These are phyloP conservation scores for Hyposoter dolosus DNA, from an alignment of 2,888 invertebrate genomes.

Conservation along the genomic window DNA sequence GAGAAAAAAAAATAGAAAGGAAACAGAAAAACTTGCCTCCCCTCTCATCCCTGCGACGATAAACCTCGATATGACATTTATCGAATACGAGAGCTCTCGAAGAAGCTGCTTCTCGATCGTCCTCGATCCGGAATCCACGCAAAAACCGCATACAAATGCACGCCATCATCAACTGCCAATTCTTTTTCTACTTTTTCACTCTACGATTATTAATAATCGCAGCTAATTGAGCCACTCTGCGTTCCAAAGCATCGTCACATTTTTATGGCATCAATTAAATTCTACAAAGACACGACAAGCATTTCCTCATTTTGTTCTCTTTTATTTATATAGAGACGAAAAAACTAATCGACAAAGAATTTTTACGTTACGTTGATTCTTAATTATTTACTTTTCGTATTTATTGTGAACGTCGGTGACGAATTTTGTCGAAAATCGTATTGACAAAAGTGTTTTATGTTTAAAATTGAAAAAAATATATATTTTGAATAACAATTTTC, in stretches of 20 bases:
- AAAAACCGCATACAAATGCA: conserved; percentile 7
- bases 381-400: not conserved
- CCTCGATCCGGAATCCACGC: conserved; percentile 5
- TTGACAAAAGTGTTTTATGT: not conserved
- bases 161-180: not conserved
- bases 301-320: not conserved
- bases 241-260: conserved; percentile 27
- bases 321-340: not conserved
- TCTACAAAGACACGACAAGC: not conserved
- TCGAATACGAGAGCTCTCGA: not conserved
- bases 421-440: not conserved
- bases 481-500: not conserved
- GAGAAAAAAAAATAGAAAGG: not conserved
- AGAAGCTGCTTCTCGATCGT: not conserved
- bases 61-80: conserved; percentile 15
- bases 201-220: conserved; percentile 17
- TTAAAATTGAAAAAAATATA: not conserved
- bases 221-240: conserved; percentile 17
- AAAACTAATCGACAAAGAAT: not conserved
- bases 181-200: conserved; percentile 8
- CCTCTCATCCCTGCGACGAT: conserved; percentile 21
- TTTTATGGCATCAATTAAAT: conserved; percentile 27
- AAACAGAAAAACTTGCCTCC: conserved; percentile 6
- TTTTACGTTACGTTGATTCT: not conserved
- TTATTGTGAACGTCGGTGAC: not conserved